Evolutionary conservation across 2,888 invertebrate genomes (phyloP).

Genomic region (Hirtodrosophila duncani): DNA sequence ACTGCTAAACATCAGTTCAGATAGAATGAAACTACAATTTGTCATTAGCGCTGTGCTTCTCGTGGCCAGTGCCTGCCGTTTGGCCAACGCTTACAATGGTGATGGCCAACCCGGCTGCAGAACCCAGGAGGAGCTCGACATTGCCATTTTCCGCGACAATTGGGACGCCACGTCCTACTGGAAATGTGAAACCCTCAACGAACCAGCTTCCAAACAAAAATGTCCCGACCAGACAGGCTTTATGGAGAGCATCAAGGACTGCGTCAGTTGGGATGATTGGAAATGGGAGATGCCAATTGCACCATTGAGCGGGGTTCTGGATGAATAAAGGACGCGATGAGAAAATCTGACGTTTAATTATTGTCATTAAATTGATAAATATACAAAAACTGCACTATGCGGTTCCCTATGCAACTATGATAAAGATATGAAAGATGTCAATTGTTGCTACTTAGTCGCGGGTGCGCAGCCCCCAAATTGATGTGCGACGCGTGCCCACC

Average conservation of each 20-base stretch:
- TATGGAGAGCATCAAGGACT: conserved; percentile 57
- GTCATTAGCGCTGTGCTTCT: conserved; percentile 39
- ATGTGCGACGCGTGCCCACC: conserved; percentile 90
- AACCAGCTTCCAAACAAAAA: conserved; percentile 42
- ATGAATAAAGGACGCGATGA: background rate
- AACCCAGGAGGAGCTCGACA: conserved; percentile 56
- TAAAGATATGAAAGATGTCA: conserved; percentile 4
- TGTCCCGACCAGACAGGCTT: conserved; percentile 59
- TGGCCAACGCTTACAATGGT: conserved; percentile 38
- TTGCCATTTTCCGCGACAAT: conserved; percentile 54
- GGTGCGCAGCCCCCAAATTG: conserved; percentile 92
- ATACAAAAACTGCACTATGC: conserved; percentile 39
- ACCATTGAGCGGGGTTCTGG: conserved; percentile 49
- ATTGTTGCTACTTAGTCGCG: conserved; percentile 82
- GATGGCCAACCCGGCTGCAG: conserved; percentile 67
- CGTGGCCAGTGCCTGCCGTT: conserved; percentile 20
- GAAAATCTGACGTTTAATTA: conserved; percentile 41
- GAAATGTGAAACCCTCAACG: conserved; percentile 55
- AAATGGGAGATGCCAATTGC: conserved; percentile 59
- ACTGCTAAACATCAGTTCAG: background rate
- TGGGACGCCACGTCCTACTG: conserved; percentile 73
- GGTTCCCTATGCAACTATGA: conserved; percentile 23
- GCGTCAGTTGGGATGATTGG: conserved; percentile 71
- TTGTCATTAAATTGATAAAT: conserved; percentile 41
- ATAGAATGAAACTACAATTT: conserved; percentile 48